A percentile compares a stretch with the other conserved stretches of the same genome.
phyloP scores from a whole-genome alignment of 2,113 vertebrate species.

The Andinoacara biseriatus region DNA sequence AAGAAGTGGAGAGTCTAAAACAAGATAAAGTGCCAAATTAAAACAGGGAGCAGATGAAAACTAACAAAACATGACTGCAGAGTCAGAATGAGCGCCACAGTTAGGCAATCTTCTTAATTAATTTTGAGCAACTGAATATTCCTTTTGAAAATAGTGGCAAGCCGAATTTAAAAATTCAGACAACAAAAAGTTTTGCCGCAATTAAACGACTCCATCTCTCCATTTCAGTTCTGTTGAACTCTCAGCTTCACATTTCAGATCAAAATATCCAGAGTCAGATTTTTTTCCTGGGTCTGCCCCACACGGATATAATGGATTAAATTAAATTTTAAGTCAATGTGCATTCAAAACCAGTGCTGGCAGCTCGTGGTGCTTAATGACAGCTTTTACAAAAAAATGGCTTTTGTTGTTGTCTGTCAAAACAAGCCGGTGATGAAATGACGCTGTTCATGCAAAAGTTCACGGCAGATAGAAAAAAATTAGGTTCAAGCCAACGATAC shows the following conservation, averaged over 20 bases:
- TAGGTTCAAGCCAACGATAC: background rate
- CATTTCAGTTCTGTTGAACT: background rate
- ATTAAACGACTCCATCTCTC: background rate
- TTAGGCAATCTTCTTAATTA: background rate
- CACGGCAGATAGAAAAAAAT: background rate
- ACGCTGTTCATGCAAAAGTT: background rate
- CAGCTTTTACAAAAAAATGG: background rate
- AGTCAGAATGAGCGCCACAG: background rate
- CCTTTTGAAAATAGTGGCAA: background rate
- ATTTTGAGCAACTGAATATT: background rate
- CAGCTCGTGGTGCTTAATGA: slow-evolving; percentile 1
- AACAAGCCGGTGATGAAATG: background rate
- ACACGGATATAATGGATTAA: background rate
- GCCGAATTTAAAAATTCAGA: no score
- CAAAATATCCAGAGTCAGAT: accelerated
- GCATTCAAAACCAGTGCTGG: background rate
- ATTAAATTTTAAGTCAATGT: background rate
- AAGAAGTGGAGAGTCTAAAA: background rate
- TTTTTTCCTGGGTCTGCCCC: background rate
- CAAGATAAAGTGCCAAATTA: background rate
- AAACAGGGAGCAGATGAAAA: background rate
- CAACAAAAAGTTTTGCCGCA: background rate
- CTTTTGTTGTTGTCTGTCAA: background rate
- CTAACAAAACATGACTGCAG: background rate
- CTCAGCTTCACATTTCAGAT: background rate